Evolutionary conservation across 2,888 invertebrate species (phyloP).

Genomic region (Lepidocyrtoides sp.): DNA sequence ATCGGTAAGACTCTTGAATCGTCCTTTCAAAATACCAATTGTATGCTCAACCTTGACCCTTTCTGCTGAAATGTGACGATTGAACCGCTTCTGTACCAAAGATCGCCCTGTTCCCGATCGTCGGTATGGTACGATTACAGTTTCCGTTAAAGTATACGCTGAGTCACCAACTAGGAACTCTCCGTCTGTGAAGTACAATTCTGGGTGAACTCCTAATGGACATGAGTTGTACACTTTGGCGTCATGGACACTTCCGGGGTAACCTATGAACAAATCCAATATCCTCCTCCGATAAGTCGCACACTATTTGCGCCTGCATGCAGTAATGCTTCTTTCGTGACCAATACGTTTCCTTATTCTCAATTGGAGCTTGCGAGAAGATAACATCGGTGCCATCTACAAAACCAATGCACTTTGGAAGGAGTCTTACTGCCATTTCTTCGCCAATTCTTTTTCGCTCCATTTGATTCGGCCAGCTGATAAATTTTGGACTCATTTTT

Average conservation of each 20-base stretch:
- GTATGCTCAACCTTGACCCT: conserved; percentile 17
- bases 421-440: conserved; percentile 14
- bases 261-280: conserved; percentile 55
- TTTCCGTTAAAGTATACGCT: conserved; percentile 52
- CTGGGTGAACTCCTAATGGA: background rate
- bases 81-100: conserved; percentile 13
- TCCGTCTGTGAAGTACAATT: conserved; percentile 24
- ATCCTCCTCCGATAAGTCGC: conserved; percentile 48
- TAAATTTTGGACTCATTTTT: background rate
- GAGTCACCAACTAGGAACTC: conserved; percentile 73
- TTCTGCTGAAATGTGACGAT: conserved; percentile 36
- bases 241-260: conserved; percentile 74
- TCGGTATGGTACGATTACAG: conserved; percentile 59
- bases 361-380: conserved; percentile 48
- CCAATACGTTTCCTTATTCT: conserved; percentile 71
- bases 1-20: conserved; percentile 59
- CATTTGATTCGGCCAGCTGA: conserved; percentile 40
- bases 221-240: conserved; percentile 46
- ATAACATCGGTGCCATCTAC: conserved; percentile 63
- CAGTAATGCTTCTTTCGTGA: conserved; percentile 73
- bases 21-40: conserved; percentile 68
- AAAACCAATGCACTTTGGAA: conserved; percentile 76
- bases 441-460: conserved; percentile 45
- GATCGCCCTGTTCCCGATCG: background rate
- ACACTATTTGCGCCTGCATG: conserved; percentile 70